Evolutionary conservation across 53 echinoderm and acorn worm genomes (phyloP).

Genomic region (Paracentrotus lividus): DNA sequence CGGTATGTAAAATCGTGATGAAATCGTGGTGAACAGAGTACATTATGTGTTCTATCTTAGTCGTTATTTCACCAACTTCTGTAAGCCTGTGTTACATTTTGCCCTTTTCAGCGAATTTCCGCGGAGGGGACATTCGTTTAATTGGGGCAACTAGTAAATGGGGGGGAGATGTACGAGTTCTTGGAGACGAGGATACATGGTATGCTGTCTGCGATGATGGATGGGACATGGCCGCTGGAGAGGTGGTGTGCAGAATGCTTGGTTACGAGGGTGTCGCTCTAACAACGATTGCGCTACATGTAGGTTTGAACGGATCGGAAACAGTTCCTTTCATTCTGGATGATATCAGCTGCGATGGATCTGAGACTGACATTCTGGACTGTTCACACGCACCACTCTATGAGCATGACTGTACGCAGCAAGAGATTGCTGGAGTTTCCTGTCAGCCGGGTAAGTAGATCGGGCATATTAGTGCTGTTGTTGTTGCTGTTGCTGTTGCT

Average conservation of each 20-base stretch:
- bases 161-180: background rate
- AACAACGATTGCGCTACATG: background rate
- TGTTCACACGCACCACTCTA: background rate
- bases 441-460: background rate
- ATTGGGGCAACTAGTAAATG: background rate
- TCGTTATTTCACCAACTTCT: background rate
- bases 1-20: too few species aligned
- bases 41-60: too few species aligned
- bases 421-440: background rate
- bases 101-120: background rate
- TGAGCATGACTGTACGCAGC: constrained; percentile 3
- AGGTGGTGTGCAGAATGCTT: constrained; percentile 13
- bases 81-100: background rate
- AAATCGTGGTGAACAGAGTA: too few species aligned
- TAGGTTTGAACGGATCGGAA: background rate
- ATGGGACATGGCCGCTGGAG: background rate
- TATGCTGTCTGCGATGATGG: constrained; percentile 19
- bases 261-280: background rate
- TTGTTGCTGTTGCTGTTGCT: too few species aligned
- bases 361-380: background rate
- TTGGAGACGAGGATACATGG: background rate
- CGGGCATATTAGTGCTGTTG: background rate
- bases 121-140: background rate
- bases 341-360: background rate
- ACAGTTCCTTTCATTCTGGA: background rate